Percentiles rank a stretch among this genome's conserved stretches.
Evolutionary conservation across 2,888 invertebrate genomes (phyloP).

Genomic region (Andrena marginata): DNA sequence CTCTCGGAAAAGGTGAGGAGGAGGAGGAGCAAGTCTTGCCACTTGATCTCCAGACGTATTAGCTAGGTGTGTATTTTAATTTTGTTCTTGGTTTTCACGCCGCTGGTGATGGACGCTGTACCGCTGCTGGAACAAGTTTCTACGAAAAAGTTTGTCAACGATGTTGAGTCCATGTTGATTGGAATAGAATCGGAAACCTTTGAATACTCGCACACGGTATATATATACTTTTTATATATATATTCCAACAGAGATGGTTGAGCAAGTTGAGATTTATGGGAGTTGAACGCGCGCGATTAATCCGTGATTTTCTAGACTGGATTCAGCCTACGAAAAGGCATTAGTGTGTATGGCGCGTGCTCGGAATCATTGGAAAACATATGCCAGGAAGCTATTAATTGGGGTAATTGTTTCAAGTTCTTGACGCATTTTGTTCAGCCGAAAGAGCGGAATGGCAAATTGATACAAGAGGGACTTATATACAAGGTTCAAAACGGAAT

Average conservation of each 20-base stretch:
- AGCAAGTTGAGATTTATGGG: not conserved
- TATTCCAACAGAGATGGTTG: not conserved
- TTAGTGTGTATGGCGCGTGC: constrained; percentile 73
- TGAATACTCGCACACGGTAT: constrained; percentile 69
- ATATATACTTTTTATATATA: not conserved
- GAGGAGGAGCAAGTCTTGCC: too few relatives aligned
- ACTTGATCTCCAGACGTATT: not conserved
- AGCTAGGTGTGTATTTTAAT: not conserved
- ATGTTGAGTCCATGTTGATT: constrained; percentile 79
- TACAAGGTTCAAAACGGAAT: constrained; percentile 73
- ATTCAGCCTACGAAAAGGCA: constrained; percentile 75
- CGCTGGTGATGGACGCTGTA: constrained; percentile 57
- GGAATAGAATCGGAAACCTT: constrained; percentile 81
- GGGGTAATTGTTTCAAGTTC: constrained; percentile 82
- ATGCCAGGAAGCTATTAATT: constrained; percentile 74
- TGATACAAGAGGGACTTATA: constrained; percentile 79
- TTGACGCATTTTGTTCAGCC: constrained; percentile 73
- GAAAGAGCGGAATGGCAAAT: constrained; percentile 72
- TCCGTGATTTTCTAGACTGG: constrained; percentile 65
- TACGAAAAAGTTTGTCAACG: constrained; percentile 73
- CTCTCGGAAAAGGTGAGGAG: constrained; percentile 65
- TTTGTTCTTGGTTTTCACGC: not conserved
- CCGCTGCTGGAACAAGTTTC: constrained; percentile 71
- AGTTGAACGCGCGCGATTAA: not conserved
- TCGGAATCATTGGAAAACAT: constrained; percentile 72